Evolutionary conservation across 2,888 invertebrate genomes (phyloP).

Genomic region (Nephrotoma appendiculata): DNA sequence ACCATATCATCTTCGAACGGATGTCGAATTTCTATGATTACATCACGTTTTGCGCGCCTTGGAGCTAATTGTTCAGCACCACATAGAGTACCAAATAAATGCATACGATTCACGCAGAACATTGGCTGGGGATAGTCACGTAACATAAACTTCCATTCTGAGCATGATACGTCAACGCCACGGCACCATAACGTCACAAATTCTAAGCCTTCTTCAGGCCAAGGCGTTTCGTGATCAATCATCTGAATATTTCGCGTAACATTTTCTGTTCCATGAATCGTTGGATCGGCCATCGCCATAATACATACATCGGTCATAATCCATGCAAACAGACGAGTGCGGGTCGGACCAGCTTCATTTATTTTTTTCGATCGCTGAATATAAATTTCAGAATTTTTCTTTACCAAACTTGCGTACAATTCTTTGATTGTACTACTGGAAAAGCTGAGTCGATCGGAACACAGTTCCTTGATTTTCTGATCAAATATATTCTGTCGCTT

Average conservation of each 20-base stretch:
- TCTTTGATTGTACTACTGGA: constrained; percentile 82
- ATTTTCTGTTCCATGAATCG: constrained; percentile 67
- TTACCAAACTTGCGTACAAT: constrained; percentile 69
- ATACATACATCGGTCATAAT: constrained; percentile 50
- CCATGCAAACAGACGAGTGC: constrained; percentile 77
- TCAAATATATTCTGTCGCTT: constrained; percentile 81
- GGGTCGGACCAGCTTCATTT: constrained; percentile 40
- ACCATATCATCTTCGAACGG: constrained; percentile 75
- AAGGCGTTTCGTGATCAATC: constrained; percentile 80
- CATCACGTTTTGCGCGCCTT: constrained; percentile 36
- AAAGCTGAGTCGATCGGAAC: constrained; percentile 60
- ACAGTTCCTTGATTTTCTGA: constrained; percentile 69
- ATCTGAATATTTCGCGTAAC: constrained; percentile 58
- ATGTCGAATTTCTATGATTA: constrained; percentile 52
- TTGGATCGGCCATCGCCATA: constrained; percentile 71
- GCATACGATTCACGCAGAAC: constrained; percentile 66
- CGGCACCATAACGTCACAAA: constrained; percentile 92
- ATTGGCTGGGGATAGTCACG: constrained; percentile 93
- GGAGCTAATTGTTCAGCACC: constrained; percentile 81
- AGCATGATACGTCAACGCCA: constrained; percentile 63
- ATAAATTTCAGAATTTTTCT: constrained; percentile 91
- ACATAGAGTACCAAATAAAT: constrained; percentile 77
- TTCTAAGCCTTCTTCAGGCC: constrained; percentile 79
- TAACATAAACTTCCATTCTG: constrained; percentile 75
- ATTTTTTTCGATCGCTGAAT: constrained; percentile 69